Base-by-base conservation (phyloP, 2,888 invertebrate genomes). In the Autographa gamma region DNA sequence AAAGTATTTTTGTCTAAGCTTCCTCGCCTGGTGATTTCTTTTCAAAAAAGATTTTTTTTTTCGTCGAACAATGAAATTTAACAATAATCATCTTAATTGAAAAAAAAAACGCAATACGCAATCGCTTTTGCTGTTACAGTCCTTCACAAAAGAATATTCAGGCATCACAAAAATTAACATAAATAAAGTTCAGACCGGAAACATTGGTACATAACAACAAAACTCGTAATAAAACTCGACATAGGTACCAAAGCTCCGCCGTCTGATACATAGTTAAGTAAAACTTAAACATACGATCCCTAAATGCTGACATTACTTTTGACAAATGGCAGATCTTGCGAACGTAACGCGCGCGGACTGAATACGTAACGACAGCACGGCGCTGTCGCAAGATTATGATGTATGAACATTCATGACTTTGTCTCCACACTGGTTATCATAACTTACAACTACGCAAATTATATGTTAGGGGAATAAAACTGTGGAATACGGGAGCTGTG, bases 241-340 rank as follows among this genome's bases (percentile, higher is more conserved):
- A n/a, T 48, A 43, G 43, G 43, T 43, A 43, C 43, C 43, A 56
- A 8, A 25, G 18, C 19, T 18, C 60, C 9, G 6, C 9, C 43
- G 32, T 59, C 75, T 66, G 66, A 72, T 66, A 63, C 73, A 61
- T 73, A 71, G 61, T 73, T 72, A 68, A 64, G 67, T 69, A 72
- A 65, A 71, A 64, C 69, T 74, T 73, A 56, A 66, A 43, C 69
- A 69, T 73, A 67, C 41, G 67, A 81, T 73, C 62, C 58, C 67
- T 76, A 76, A 82, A 84, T 79, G 80, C 71, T 76, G 69, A 76
- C 82, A 76, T 82, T 84, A 81, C 67, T 43, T 52, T 67, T 82
- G 84, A 82, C 85, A 82, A 82, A 84, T 77, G 80, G 69, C 56
- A 54, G 71, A 72, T 67, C 73, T 72, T 65, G 71, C 79, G 67